Percentiles rank a stretch among this genome's conserved stretches.
These are phyloP conservation scores for Liolophura sinensis DNA, from an alignment of 1,140 invertebrate genomes.

Conservation along the genomic window DNA sequence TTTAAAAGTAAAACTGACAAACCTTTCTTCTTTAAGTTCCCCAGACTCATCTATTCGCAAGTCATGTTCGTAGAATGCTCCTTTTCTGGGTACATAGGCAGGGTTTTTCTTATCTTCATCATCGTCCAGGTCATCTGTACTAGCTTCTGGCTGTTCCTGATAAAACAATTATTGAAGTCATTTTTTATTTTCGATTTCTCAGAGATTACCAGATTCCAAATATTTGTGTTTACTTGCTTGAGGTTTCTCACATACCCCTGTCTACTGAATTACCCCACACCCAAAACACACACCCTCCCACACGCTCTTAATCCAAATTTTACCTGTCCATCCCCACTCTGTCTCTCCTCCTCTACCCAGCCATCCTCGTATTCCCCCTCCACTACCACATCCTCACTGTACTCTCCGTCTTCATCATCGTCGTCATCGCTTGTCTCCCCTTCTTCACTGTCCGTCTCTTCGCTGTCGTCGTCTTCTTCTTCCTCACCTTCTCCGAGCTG, in stretches of 20 bases:
- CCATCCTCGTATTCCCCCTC: slow-evolving; percentile 36
- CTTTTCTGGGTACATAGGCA: slow-evolving; percentile 94
- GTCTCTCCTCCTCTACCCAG: slow-evolving; percentile 47
- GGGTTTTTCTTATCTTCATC: slow-evolving; percentile 95
- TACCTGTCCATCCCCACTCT: slow-evolving; percentile 59
- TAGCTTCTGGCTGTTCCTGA: slow-evolving; percentile 44
- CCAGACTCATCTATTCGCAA: slow-evolving; percentile 27
- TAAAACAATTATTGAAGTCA: slow-evolving; percentile 4
- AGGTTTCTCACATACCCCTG: no score
- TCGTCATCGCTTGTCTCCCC: slow-evolving; percentile 24
- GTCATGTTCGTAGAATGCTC: slow-evolving; percentile 96
- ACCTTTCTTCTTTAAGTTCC: no score
- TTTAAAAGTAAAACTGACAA: no score
- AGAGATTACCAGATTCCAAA: not conserved
- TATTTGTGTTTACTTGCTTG: no score
- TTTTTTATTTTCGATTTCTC: no score
- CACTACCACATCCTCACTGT: slow-evolving; percentile 19
- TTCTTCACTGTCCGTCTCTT: slow-evolving; percentile 36
- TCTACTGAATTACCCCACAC: not conserved
- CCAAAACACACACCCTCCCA: slow-evolving; percentile 6
- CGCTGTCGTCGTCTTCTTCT: slow-evolving; percentile 42
- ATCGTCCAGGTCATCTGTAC: slow-evolving; percentile 69
- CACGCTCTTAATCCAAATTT: slow-evolving; percentile 5
- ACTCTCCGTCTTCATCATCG: slow-evolving; percentile 20
- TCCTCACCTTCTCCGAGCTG: slow-evolving; percentile 29